phyloP scores from a whole-genome alignment of 1,140 invertebrate species.

The Lordiphosa mommai region DNA sequence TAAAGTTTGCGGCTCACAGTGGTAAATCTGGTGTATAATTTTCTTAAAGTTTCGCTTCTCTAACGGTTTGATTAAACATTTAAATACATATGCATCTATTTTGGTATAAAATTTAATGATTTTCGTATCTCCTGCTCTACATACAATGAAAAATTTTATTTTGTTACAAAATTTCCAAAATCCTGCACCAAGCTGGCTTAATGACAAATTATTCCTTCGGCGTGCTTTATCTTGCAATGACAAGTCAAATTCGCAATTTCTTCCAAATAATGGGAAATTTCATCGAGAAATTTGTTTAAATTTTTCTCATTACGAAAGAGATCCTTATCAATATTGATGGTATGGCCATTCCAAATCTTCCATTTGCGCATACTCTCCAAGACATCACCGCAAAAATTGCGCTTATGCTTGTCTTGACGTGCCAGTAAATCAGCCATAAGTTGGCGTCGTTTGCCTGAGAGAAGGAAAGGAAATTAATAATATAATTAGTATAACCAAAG shows the following conservation, averaged over 20 bases:
- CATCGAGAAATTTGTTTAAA: conserved; percentile 5
- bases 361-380: conserved; percentile 35
- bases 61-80: too few relatives aligned
- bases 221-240: neutral
- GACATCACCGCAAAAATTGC: conserved; percentile 37
- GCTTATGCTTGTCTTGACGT: neutral
- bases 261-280: neutral
- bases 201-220: neutral
- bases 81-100: too few relatives aligned
- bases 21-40: too few relatives aligned
- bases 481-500: neutral
- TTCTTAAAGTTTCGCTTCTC: too few relatives aligned
- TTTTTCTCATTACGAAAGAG: neutral
- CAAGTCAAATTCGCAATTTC: conserved; percentile 6
- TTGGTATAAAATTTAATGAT: too few relatives aligned
- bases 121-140: too few relatives aligned
- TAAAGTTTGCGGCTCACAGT: too few relatives aligned
- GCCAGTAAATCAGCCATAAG: neutral
- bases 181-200: too few relatives aligned
- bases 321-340: neutral
- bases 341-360: conserved; percentile 11
- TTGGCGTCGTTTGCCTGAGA: conserved; percentile 12
- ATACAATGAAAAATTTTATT: too few relatives aligned
- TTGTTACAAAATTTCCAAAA: too few relatives aligned
- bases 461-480: neutral